Conservation (phyloP, 2,797 vertebrate genomes). For the Anguilla pacifica region DNA sequence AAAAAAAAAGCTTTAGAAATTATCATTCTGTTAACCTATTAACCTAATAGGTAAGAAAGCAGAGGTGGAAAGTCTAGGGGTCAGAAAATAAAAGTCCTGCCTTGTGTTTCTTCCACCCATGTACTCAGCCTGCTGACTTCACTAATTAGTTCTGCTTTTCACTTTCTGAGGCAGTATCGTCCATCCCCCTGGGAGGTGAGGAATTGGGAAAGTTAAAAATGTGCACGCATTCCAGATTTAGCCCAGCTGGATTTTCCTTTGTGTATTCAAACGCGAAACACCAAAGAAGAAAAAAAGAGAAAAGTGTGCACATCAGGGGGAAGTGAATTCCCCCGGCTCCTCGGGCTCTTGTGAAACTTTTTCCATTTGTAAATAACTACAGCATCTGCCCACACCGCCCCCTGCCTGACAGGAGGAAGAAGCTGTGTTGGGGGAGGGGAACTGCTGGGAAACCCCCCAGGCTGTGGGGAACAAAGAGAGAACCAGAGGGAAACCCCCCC, state of each 20-base stretch:
- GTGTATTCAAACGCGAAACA: not conserved
- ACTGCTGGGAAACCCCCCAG: not conserved
- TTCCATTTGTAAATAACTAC: not conserved
- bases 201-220: not conserved
- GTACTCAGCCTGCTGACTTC: too few species aligned
- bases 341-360: not conserved
- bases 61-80: too few species aligned
- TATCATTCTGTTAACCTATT: not conserved
- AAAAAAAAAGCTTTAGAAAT: not conserved
- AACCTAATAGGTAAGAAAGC: not conserved
- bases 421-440: slow-evolving; percentile 1
- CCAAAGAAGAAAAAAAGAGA: not conserved
- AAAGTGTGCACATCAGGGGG: not conserved
- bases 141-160: too few species aligned
- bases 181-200: not conserved
- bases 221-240: not conserved
- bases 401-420: not conserved
- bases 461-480: not conserved
- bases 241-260: not conserved
- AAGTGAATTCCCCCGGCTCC: not conserved
- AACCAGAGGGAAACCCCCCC: not conserved
- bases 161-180: too few species aligned
- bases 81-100: too few species aligned
- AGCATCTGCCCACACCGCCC: not conserved
- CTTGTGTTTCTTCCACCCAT: too few species aligned